Percentiles rank a stretch among this genome's conserved stretches.
phyloP scores from a whole-genome alignment of 2,797 vertebrate genomes.

The Sebastes variabilis region DNA sequence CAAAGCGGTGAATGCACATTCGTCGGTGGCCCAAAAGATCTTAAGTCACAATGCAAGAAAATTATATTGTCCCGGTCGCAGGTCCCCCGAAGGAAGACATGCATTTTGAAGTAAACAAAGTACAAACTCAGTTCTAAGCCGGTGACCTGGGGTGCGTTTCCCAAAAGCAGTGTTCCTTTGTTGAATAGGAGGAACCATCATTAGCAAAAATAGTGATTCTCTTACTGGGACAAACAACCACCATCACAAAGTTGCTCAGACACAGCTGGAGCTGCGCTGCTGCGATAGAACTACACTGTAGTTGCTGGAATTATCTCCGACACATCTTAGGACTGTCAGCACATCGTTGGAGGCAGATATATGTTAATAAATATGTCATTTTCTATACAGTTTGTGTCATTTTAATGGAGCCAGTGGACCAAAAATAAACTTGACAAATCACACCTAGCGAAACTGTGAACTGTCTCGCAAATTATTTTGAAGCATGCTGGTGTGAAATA shows the following conservation, averaged over 20 bases:
- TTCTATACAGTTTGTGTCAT: background rate
- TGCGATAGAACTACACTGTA: rapidly evolving
- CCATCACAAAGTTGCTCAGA: background rate
- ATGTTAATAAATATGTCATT: background rate
- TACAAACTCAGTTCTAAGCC: background rate
- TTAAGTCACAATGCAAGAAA: constrained; percentile 4
- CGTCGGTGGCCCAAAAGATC: constrained; percentile 19
- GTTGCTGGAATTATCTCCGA: background rate
- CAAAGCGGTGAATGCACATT: constrained; percentile 18
- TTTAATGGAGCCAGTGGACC: background rate
- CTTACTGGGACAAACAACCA: background rate
- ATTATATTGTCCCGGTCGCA: background rate
- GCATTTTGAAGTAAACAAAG: constrained; percentile 44
- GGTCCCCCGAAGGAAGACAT: background rate
- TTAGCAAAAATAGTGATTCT: constrained; percentile 8
- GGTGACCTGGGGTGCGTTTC: constrained; percentile 17
- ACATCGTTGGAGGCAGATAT: background rate
- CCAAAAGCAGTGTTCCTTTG: background rate
- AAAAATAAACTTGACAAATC: background rate
- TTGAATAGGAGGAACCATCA: background rate
- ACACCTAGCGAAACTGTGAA: background rate
- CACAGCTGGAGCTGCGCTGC: background rate
- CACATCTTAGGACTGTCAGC: background rate
- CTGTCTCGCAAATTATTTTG: background rate
- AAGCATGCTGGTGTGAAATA: background rate